Evolutionary conservation across 2,113 vertebrate genomes (phyloP).

Genomic region (Anas platyrhynchos): DNA sequence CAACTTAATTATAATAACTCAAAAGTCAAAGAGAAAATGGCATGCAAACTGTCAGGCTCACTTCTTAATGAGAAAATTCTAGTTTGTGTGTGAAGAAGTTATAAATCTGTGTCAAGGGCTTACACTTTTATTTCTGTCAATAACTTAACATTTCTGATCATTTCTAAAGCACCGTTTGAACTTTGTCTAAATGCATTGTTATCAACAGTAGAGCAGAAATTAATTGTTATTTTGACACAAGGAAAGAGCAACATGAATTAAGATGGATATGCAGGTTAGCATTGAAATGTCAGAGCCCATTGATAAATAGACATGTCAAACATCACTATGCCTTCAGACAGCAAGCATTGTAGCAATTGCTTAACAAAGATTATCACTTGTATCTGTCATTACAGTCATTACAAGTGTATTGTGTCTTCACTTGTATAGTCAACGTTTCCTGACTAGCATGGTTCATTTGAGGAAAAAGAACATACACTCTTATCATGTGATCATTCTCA

Average conservation of each 20-base stretch:
- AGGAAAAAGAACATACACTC: background rate
- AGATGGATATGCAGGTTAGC: background rate
- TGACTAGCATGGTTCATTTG: background rate
- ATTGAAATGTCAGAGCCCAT: background rate
- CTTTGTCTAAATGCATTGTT: background rate
- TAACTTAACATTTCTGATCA: background rate
- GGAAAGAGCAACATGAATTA: background rate
- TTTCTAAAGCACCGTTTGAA: background rate
- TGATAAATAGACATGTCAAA: background rate
- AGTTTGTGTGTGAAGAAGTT: rapidly evolving
- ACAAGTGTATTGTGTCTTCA: background rate
- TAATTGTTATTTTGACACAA: background rate
- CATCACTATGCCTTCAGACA: background rate
- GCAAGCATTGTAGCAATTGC: background rate
- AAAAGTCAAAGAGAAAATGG: background rate
- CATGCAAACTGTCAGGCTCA: background rate
- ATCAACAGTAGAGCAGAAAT: background rate
- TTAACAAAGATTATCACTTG: background rate
- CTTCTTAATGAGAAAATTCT: background rate
- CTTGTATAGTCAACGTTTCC: background rate
- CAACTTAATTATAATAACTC: background rate
- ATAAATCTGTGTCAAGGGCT: background rate
- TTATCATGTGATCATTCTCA: background rate
- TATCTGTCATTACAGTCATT: background rate
- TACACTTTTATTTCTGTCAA: background rate